Conservation (phyloP, 2,888 invertebrate genomes). For the Callyntrura sp. region DNA sequence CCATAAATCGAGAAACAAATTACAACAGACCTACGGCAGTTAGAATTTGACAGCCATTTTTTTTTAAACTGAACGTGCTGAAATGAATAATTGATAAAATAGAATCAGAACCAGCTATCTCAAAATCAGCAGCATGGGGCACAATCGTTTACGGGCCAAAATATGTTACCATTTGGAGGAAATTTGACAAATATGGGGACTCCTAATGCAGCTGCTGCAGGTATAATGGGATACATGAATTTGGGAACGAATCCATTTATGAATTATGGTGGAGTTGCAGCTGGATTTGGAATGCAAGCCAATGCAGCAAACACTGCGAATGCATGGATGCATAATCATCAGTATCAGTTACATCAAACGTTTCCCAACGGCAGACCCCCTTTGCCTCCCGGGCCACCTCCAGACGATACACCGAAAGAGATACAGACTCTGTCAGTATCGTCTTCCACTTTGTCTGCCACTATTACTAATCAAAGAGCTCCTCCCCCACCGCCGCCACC, state of each 20-base stretch:
- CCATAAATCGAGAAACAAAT: background rate
- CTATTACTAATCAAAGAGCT: constrained; percentile 23
- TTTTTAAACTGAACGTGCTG: too few species aligned
- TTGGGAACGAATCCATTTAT: constrained; percentile 57
- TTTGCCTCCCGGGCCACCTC: constrained; percentile 76
- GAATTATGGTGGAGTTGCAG: constrained; percentile 61
- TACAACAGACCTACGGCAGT: too few species aligned
- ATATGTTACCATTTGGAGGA: constrained; percentile 16
- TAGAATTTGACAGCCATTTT: too few species aligned
- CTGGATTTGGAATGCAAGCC: constrained; percentile 12
- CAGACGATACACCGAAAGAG: constrained; percentile 48
- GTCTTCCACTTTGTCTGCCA: background rate
- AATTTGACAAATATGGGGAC: constrained; percentile 6
- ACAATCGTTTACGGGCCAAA: constrained; percentile 34
- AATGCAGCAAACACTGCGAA: background rate
- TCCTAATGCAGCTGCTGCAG: constrained; percentile 7
- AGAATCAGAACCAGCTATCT: constrained; percentile 23
- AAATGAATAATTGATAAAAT: too few species aligned
- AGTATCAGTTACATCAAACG: constrained; percentile 67
- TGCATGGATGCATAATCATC: constrained; percentile 37
- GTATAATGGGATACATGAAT: constrained; percentile 64
- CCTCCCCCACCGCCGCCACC: constrained; percentile 64
- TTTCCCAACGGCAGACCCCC: constrained; percentile 71
- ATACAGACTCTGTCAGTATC: background rate
- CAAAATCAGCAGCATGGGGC: constrained; percentile 47